Base-by-base conservation (phyloP, 2,888 invertebrate genomes). In the Leptopilina drosophilae region DNA sequence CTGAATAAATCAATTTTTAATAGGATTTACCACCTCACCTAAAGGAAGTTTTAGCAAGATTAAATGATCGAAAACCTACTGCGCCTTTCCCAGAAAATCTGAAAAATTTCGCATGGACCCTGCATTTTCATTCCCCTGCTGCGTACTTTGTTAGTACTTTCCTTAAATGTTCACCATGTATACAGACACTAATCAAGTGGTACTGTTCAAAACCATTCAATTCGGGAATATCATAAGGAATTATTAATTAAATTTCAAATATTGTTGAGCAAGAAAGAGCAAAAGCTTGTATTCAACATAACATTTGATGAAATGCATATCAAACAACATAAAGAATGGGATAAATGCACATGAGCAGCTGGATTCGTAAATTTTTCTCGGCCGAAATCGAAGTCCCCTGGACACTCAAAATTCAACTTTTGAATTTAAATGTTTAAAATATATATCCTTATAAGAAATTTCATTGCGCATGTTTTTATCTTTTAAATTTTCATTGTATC, bases 231-330 rank as follows among this genome's bases (percentile, higher is more conserved):
- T 80, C 69, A 8, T 53, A 77, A 15, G 78, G 79, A 69, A 75
- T 66, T 26, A 65, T 81, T 42, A n/a, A 82, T 62, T 15, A 82
- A 40, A 26, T 82, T n/a, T 78, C 76, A 14, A 40, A 66, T 7
- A 76, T 81, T 15, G 80, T 81, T 0, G 56, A 75, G 15, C 9
- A 46, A 9, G 75, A 82, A 73, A 42, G 9, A 33, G 11, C 56
- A 78, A 66, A 77, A 78, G 40, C 40, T 67, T 53, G 64, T 83
- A 79, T 84, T 83, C 77, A 82, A 78, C 80, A 11, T 83, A 3
- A 80, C 78, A 14, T 82, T 81, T 49, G 83, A 84, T 78, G 82
- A 83, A 46, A 81, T 83, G 77, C 56, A 76, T 64, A 83, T 82
- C 49, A 83, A 80, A 77, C 46, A 83, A 64, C 67, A 56, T 42